Percentiles rank a stretch among this genome's conserved stretches.
Conservation (phyloP, 2,888 invertebrate species). For the Lasioglossum vierecki region DNA sequence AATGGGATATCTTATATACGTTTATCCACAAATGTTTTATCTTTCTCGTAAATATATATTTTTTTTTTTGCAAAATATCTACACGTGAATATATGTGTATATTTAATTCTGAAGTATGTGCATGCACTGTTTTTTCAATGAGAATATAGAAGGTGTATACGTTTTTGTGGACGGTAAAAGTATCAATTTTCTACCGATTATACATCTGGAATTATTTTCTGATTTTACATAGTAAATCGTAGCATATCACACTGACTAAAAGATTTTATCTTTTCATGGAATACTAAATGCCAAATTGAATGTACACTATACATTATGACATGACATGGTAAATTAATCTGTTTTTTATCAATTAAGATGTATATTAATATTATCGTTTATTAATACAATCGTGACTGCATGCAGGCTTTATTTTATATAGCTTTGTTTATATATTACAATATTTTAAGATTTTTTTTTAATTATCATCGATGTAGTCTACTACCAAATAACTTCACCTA, state of each 20-base stretch:
- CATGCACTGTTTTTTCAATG: conserved; percentile 48
- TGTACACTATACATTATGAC: conserved; percentile 32
- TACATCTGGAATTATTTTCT: conserved; percentile 25
- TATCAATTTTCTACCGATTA: conserved; percentile 19
- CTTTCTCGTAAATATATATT: conserved; percentile 27
- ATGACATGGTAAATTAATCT: conserved; percentile 43
- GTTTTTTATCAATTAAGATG: conserved; percentile 27
- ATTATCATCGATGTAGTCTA: background rate
- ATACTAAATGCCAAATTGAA: conserved; percentile 41
- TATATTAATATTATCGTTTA: conserved; percentile 33
- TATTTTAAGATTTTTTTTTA: conserved; percentile 6
- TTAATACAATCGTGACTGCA: conserved; percentile 40
- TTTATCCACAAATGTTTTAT: conserved; percentile 30
- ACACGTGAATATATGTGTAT: conserved; percentile 6
- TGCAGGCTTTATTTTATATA: conserved; percentile 30
- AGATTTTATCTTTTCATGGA: conserved; percentile 40
- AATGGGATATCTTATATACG: conserved; percentile 25
- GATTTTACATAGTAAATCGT: conserved; percentile 25
- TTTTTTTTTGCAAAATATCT: conserved; percentile 3
- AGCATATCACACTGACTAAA: conserved; percentile 29
- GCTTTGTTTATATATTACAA: conserved; percentile 6
- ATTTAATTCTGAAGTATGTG: conserved; percentile 45
- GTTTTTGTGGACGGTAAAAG: conserved; percentile 25
- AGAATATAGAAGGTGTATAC: conserved; percentile 31
- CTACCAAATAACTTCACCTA: background rate